A percentile compares a stretch with the other conserved stretches of the same genome.
These are phyloP conservation scores for Pristionchus japonicus DNA, from an alignment of 2,888 invertebrate species.

Conservation along the genomic window DNA sequence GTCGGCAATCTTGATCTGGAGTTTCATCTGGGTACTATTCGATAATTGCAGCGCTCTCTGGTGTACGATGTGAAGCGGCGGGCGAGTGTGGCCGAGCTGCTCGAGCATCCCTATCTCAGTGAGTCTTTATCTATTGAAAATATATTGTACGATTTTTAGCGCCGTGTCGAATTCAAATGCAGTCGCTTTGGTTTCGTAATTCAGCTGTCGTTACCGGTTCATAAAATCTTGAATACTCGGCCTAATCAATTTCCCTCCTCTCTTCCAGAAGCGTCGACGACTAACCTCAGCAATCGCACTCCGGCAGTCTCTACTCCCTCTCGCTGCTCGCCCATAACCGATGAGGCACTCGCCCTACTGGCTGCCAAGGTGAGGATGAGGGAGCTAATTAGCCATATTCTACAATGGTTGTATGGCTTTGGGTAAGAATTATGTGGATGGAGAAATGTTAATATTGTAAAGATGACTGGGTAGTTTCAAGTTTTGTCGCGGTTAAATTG, in stretches of 20 bases:
- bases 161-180: no score
- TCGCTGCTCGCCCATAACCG: not conserved
- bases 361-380: not conserved
- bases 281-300: not conserved
- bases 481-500: not conserved
- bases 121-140: no score
- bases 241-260: not conserved
- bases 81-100: slow-evolving; percentile 84
- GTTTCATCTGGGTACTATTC: no score
- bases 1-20: no score
- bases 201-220: no score
- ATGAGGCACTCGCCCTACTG: not conserved
- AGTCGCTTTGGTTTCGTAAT: no score
- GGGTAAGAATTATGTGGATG: no score
- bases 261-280: not conserved
- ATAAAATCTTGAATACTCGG: no score
- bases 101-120: slow-evolving; percentile 78
- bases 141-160: no score
- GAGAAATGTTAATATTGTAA: not conserved
- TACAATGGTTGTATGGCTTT: no score
- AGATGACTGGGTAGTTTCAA: not conserved
- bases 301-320: not conserved
- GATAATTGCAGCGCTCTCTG: slow-evolving; percentile 81
- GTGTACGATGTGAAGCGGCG: slow-evolving; percentile 83
- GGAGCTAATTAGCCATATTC: no score